phyloP scores from a whole-genome alignment of 92 coral and sea anemone species.

The Montipora capitata region DNA sequence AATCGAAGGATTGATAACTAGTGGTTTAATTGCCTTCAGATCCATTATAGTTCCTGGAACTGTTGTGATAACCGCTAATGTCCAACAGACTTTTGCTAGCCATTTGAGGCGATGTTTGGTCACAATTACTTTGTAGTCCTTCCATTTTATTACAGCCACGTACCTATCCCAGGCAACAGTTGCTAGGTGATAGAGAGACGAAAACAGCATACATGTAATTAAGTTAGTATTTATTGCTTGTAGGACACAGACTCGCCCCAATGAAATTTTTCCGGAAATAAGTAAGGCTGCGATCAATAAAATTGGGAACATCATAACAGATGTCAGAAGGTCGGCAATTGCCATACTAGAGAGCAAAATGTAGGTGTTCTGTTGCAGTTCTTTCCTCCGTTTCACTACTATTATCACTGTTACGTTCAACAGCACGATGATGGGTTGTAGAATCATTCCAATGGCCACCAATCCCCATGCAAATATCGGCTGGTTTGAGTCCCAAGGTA shows the following conservation, averaged over 20 bases:
- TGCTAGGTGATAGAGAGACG: neutral
- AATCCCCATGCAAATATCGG: too few species aligned
- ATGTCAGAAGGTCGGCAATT: neutral
- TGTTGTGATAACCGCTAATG: neutral
- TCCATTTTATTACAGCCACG: neutral
- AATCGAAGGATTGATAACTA: neutral
- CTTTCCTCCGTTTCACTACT: neutral
- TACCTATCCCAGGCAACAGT: slow-evolving; percentile 23
- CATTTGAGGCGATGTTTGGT: neutral
- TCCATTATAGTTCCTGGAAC: neutral
- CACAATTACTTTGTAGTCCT: neutral
- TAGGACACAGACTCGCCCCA: neutral
- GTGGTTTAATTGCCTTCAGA: neutral
- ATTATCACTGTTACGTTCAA: neutral
- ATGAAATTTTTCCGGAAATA: neutral
- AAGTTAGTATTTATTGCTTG: neutral
- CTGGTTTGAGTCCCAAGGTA: too few species aligned
- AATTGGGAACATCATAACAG: neutral
- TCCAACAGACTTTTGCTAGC: neutral
- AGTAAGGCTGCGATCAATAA: neutral
- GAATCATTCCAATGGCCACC: neutral
- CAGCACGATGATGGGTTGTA: neutral
- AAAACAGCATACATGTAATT: neutral
- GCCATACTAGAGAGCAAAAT: slow-evolving; percentile 17
- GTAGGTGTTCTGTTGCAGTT: neutral